phyloP scores from a whole-genome alignment of 2,113 vertebrate genomes.

The Monarcha castaneiventris region DNA sequence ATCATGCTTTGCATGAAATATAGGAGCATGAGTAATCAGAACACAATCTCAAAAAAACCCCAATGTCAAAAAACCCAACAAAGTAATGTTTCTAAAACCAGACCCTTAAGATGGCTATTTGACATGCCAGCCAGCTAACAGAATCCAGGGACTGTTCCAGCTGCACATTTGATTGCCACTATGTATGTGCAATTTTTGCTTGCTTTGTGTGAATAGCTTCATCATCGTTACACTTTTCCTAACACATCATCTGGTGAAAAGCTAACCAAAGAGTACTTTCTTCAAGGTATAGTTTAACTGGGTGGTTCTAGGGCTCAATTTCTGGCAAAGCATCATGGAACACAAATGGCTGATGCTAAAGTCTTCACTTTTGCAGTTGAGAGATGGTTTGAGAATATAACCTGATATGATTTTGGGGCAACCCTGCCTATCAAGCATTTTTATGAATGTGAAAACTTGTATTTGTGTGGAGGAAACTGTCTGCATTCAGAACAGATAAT shows the following conservation, averaged over 20 bases:
- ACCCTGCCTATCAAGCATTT: neutral
- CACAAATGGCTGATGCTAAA: neutral
- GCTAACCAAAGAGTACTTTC: neutral
- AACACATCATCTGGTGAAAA: neutral
- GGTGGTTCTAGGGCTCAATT: neutral
- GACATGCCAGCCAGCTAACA: neutral
- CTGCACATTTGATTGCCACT: neutral
- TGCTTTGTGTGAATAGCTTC: neutral
- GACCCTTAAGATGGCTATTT: neutral
- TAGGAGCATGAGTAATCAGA: neutral
- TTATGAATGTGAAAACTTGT: neutral
- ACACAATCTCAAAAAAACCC: neutral
- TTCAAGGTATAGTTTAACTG: neutral
- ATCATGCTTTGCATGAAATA: neutral
- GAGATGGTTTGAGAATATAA: neutral
- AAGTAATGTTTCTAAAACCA: neutral
- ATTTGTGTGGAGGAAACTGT: neutral
- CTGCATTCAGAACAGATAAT: neutral
- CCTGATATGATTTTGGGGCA: neutral
- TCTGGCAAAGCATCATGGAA: neutral
- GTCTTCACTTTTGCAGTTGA: neutral
- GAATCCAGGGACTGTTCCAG: neutral
- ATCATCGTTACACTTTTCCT: neutral
- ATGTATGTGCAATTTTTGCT: neutral
- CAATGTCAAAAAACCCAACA: neutral